Evolutionary conservation across 2,888 invertebrate species (phyloP).

Genomic region (Drosophila antonietae): DNA sequence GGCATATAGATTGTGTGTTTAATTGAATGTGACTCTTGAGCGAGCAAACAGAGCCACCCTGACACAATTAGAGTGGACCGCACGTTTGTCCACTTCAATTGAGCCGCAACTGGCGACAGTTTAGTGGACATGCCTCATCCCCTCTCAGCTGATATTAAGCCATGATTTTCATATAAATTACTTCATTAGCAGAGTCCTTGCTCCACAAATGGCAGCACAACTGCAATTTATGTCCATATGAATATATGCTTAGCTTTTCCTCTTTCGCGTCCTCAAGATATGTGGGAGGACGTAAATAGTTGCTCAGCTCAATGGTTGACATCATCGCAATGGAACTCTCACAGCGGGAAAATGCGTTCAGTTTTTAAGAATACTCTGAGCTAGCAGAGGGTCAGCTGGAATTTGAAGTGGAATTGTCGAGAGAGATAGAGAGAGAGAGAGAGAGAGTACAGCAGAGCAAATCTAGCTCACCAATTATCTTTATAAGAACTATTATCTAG

Average conservation of each 20-base stretch:
- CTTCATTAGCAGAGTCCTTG: conserved; percentile 61
- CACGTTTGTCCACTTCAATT: conserved; percentile 34
- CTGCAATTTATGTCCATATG: conserved; percentile 38
- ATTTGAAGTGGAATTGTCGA: background rate
- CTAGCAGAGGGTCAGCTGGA: background rate
- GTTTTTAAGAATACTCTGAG: background rate
- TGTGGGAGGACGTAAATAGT: conserved; percentile 15
- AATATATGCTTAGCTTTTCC: background rate
- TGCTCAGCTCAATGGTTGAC: conserved; percentile 41
- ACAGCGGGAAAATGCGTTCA: background rate
- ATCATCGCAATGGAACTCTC: conserved; percentile 37
- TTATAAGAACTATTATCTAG: background rate
- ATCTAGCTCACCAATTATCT: background rate
- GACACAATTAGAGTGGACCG: conserved; percentile 21
- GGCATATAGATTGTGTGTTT: conserved; percentile 12
- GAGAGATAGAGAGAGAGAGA: no score
- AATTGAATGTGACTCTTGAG: conserved; percentile 14
- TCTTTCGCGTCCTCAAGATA: background rate
- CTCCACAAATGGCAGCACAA: conserved; percentile 43
- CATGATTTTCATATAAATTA: conserved; percentile 73
- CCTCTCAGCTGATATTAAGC: conserved; percentile 48
- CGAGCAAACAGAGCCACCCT: conserved; percentile 2
- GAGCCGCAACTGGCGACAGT: conserved; percentile 52
- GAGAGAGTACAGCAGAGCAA: no score
- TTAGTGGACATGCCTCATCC: conserved; percentile 32